Evolutionary conservation across 2,888 invertebrate species (phyloP), one percentile per base, ranked within the genome.

Genomic region (Alentia gelatinosa): DNA sequence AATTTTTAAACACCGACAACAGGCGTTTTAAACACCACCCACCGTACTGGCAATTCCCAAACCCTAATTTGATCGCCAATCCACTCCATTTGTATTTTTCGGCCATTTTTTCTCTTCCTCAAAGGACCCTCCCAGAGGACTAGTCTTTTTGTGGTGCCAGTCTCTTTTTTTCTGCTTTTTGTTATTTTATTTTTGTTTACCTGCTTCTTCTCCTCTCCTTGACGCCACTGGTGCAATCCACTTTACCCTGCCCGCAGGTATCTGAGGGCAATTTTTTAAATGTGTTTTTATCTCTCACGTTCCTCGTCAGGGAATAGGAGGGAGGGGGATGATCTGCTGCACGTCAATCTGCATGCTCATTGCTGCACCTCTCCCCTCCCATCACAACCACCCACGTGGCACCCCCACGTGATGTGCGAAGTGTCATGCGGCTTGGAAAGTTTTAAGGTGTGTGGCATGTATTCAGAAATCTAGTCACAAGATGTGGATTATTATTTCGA

Each of bases 1-100:
- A 79, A 79, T 79, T 35, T 79, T 79, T 79, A 79, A 79, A 79
- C 79, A 79, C 79, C 37, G 79, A 79, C 79, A 37, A 39, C 79
- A 12, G 23, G 19, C 39, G 79, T 79, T 79, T 79, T 79, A 79
- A 79, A 19, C 79, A 39, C 79, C 79, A 15, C 37, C 79, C 7
- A 35, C 79, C 79, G 39, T 39, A 19, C 15, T 39, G 37, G 23
- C 79, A 35, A 79, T 79, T 39, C 79, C 79, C 39, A 3, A 79
- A 39, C 79, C 35, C 37, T 79, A 79, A 79, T 79, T 79, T 79
- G 79, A 79, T 79, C 79, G 5, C 79, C 79, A 79, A 79, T 79
- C 79, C 79, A 79, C n/a, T 79, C 79, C 23, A 33, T 1, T 74
- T 23, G 79, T 79, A 79, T 79, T 79, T 79, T 26, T 39, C 79